Percentiles rank a stretch among this genome's conserved stretches.
phyloP scores from a whole-genome alignment of 1,140 invertebrate genomes.

The silkworm (Bombyx mori) region ASM3026992v2 NC_085135.1:10288001-10288500 shows the following conservation, averaged over 20 bases:
- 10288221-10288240: conserved; percentile 11
- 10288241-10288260: conserved; percentile 11
- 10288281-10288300: conserved; percentile 11
- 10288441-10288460: conserved; percentile 32
- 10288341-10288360: conserved; percentile 30
- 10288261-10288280: conserved; percentile 13
- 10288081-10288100: conserved; percentile 24
- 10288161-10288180: conserved; percentile 22
- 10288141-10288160: conserved; percentile 17
- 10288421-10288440: conserved; percentile 37
- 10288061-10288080: conserved; percentile 11
- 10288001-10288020: conserved; percentile 6
- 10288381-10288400: conserved; percentile 16
- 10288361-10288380: conserved; percentile 22
- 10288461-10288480: conserved; percentile 23
- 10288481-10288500: conserved; percentile 3
- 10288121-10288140: conserved; percentile 24
- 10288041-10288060: conserved; percentile 4
- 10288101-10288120: conserved; percentile 21
- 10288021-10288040: conserved; percentile 6
- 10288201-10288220: conserved; percentile 18
- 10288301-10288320: conserved; percentile 14
- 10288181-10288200: conserved; percentile 19
- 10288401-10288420: conserved; percentile 18
- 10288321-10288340: conserved; percentile 19